phyloP scores from a whole-genome alignment of 2,888 invertebrate genomes.

The Lasioglossum leucozonium region DNA sequence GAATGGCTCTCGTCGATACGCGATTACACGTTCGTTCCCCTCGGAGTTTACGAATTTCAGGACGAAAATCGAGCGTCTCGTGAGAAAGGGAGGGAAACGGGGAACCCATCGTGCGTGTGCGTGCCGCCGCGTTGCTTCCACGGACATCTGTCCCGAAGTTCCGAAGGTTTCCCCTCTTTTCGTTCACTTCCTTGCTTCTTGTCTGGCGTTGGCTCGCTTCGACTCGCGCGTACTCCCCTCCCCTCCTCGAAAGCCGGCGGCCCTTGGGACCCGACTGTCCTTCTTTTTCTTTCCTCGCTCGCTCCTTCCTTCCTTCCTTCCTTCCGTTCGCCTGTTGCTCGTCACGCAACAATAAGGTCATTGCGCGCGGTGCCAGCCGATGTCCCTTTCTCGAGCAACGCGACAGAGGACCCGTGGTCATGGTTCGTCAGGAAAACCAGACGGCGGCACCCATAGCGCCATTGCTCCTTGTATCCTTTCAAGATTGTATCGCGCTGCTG shows the following conservation, averaged over 20 bases:
- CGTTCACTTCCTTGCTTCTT: constrained; percentile 63
- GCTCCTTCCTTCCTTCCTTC: constrained; percentile 77
- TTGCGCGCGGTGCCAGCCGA: constrained; percentile 59
- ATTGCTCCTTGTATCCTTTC: constrained; percentile 14
- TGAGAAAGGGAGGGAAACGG: constrained; percentile 66
- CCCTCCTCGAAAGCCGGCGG: constrained; percentile 46
- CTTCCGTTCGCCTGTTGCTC: constrained; percentile 68
- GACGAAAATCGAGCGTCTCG: constrained; percentile 58
- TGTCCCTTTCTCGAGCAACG: constrained; percentile 39
- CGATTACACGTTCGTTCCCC: constrained; percentile 41
- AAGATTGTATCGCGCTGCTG: constrained; percentile 44
- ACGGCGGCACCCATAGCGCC: constrained; percentile 16
- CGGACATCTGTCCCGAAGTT: constrained; percentile 72
- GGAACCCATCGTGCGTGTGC: constrained; percentile 47
- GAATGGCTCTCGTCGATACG: constrained; percentile 35
- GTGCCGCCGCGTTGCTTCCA: constrained; percentile 26
- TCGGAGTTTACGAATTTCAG: constrained; percentile 44
- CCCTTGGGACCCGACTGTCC: constrained; percentile 53
- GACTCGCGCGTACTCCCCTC: constrained; percentile 27
- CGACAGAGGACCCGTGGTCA: constrained; percentile 43
- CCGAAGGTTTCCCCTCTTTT: constrained; percentile 68
- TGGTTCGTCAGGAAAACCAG: constrained; percentile 48
- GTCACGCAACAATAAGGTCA: constrained; percentile 80
- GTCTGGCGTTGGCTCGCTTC: constrained; percentile 44
- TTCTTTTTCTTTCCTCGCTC: constrained; percentile 65